phyloP scores from a whole-genome alignment of 2,113 vertebrate species.

The Myotis davidii region DNA sequence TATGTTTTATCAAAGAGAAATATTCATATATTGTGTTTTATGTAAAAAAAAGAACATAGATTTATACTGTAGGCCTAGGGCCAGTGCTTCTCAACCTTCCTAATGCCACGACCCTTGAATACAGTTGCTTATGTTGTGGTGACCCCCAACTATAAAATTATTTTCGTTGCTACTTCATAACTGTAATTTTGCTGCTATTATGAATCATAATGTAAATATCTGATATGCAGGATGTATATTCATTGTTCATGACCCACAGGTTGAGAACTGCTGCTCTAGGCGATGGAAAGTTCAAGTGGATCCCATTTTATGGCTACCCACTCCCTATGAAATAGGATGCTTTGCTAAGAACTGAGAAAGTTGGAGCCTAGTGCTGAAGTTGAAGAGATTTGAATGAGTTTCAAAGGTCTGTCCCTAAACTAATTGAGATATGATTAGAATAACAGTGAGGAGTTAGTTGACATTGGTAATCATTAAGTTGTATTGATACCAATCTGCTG shows the following conservation, averaged over 20 bases:
- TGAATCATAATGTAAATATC: too few relatives aligned
- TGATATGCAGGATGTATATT: too few relatives aligned
- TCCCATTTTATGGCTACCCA: background rate
- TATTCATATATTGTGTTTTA: background rate
- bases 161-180: too few relatives aligned
- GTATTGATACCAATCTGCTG: background rate
- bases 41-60: background rate
- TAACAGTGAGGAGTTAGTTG: background rate
- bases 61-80: background rate
- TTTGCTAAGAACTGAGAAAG: background rate
- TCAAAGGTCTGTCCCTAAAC: background rate
- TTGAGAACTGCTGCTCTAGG: background rate
- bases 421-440: background rate
- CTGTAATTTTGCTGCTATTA: too few relatives aligned
- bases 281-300: background rate
- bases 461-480: background rate
- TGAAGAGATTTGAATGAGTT: background rate
- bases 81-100: too few relatives aligned
- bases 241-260: too few relatives aligned
- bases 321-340: background rate
- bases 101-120: too few relatives aligned
- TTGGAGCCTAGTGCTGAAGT: background rate
- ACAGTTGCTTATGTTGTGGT: too few relatives aligned
- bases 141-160: too few relatives aligned
- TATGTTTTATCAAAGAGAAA: background rate